These are phyloP conservation scores for Rhynchotus rufescens DNA, from an alignment of 2,797 vertebrate genomes.

Conservation along the genomic window DNA sequence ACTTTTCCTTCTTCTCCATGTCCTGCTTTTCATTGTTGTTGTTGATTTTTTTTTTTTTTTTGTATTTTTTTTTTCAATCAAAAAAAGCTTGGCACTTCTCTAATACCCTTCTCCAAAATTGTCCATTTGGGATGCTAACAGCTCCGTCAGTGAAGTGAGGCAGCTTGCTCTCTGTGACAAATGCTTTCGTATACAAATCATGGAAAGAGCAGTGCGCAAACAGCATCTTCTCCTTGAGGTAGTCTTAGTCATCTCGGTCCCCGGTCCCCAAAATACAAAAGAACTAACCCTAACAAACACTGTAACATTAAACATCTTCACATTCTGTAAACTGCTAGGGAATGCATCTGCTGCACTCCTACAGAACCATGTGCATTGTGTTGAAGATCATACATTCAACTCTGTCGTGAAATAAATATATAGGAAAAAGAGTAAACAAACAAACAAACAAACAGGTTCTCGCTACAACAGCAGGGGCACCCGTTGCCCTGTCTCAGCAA, in stretches of 20 bases:
- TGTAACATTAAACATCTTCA: slow-evolving; percentile 93
- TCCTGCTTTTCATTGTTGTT: neutral
- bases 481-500: slow-evolving; percentile 43
- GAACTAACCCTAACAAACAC: slow-evolving; percentile 93
- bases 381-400: slow-evolving; percentile 99
- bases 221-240: slow-evolving; percentile 93
- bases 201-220: slow-evolving; percentile 79
- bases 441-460: slow-evolving; percentile 87
- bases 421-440: slow-evolving; percentile 89
- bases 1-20: neutral
- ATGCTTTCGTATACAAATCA: slow-evolving; percentile 58
- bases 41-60: neutral
- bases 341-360: slow-evolving; percentile 93
- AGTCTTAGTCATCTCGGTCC: slow-evolving; percentile 88
- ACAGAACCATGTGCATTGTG: slow-evolving; percentile 96
- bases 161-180: slow-evolving; percentile 58
- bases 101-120: neutral
- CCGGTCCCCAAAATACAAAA: slow-evolving; percentile 85
- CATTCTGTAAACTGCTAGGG: slow-evolving; percentile 96
- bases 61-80: no score
- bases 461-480: slow-evolving; percentile 86
- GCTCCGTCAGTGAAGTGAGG: slow-evolving; percentile 57
- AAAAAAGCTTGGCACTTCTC: slow-evolving; percentile 62
- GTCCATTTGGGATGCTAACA: neutral
- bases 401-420: slow-evolving; percentile 99